Base-by-base conservation (phyloP, 2,113 vertebrate species). In the Todiramphus chloris region DNA sequence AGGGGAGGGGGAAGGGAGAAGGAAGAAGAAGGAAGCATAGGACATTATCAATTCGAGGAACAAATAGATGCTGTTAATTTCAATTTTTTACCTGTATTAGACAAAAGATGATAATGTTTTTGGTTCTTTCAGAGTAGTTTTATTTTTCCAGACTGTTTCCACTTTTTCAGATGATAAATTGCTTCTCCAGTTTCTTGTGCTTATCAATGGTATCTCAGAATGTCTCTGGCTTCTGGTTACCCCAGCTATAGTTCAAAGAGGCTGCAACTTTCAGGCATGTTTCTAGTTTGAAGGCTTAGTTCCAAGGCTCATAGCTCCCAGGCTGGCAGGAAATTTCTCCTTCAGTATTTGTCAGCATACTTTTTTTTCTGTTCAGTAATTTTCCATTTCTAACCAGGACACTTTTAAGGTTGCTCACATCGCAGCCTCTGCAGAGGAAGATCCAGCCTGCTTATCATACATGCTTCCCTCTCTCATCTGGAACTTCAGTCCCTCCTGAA, bases 131-230 rank as follows among this genome's bases (percentile, higher is more conserved):
- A 33, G 19, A 33, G 6, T 24, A 11, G 10, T 11, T 56, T 46
- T 55, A 39, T 75, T 74, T 83, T 43, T 6, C 13, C 16, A 30
- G 12, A 21, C 16, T n/a, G 11, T 41, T 79, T 46, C 31, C 24
- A 14, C 13, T 62, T 80, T 63, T 81, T 81, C 68, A 59, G 43
- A 24, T 64, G 10, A 64, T 28, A 76, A 92, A 37, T 10, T 43
- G 8, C 33, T 74, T 16, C 20, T 60, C 20, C 2, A 51, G 6
- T 74, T 74, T 51, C 50, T 82, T 66, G 10, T 69, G 9, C 19
- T 77, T 77, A 59, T 35, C 0, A 0, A 0, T 53, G 13, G 25
- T 59, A 15, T 68, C 59, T 77, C n/a, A 39, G 77, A 31, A 31
- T 82, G 2, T 30, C 53, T 59, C 30, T 73, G 18, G 44, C 13